These are phyloP conservation scores for Venturia canescens DNA, from an alignment of 1,140 invertebrate species.

Conservation along the genomic window DNA sequence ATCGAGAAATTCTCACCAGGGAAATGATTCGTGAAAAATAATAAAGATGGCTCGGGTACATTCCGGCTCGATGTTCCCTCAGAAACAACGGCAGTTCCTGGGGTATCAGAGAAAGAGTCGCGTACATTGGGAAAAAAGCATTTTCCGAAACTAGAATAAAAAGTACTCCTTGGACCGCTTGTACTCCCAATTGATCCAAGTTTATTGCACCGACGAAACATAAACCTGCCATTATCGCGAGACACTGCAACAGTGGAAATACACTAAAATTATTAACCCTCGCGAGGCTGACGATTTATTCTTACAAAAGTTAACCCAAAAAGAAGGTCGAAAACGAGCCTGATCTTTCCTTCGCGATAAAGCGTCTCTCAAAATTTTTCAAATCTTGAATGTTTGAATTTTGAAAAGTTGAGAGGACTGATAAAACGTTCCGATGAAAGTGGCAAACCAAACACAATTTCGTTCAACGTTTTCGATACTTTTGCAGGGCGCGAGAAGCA, in stretches of 20 bases:
- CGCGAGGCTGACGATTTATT: too few relatives aligned
- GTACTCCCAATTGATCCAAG: constrained; percentile 86
- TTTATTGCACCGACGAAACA: constrained; percentile 86
- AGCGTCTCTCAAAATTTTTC: too few relatives aligned
- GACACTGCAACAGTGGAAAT: constrained; percentile 76
- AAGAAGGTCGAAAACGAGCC: too few relatives aligned
- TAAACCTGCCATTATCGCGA: constrained; percentile 86
- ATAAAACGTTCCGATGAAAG: neutral
- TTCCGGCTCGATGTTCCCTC: constrained; percentile 86
- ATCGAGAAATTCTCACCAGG: constrained; percentile 77
- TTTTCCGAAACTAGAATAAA: constrained; percentile 92
- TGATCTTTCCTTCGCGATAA: too few relatives aligned
- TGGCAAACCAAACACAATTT: too few relatives aligned
- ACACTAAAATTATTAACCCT: too few relatives aligned
- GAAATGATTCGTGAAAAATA: constrained; percentile 86
- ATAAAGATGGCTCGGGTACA: constrained; percentile 86
- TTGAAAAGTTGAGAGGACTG: too few relatives aligned
- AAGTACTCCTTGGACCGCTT: constrained; percentile 88
- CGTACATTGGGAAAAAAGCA: constrained; percentile 91
- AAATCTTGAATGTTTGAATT: too few relatives aligned
- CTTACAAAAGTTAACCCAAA: too few relatives aligned
- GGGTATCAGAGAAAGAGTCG: constrained; percentile 87
- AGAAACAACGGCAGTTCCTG: constrained; percentile 87
- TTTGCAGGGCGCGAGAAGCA: too few relatives aligned
- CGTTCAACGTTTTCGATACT: too few relatives aligned